These are phyloP conservation scores for Cheumatopsyche charites DNA, from an alignment of 1,140 invertebrate species.

Conservation along the genomic window DNA sequence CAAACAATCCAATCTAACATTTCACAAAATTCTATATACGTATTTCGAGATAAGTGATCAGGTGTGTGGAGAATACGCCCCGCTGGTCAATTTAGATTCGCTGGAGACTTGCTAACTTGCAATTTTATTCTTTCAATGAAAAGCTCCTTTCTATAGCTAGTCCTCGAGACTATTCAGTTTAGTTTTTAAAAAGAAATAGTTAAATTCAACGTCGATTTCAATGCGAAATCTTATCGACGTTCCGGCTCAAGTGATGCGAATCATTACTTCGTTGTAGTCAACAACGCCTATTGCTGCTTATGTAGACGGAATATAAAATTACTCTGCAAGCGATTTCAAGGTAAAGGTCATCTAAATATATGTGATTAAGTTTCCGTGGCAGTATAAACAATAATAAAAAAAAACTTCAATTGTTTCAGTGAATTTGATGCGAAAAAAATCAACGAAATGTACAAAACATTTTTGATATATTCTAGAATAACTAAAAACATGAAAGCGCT, in stretches of 20 bases:
- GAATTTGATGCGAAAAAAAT: too few species aligned
- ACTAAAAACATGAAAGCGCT: too few species aligned
- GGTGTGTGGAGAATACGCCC: constrained; percentile 23
- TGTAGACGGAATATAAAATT: too few species aligned
- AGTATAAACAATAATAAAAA: too few species aligned
- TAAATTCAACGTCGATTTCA: constrained; percentile 9
- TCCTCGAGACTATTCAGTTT: too few species aligned
- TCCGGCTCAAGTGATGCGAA: not conserved
- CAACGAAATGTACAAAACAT: too few species aligned
- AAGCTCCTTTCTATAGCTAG: constrained; percentile 1
- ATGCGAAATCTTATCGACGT: not conserved
- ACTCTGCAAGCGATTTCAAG: not conserved
- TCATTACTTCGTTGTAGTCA: too few species aligned
- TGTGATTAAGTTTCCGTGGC: not conserved
- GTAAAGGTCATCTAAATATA: constrained; percentile 9
- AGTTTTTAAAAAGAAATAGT: not conserved
- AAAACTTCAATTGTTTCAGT: too few species aligned
- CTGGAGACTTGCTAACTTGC: constrained; percentile 32
- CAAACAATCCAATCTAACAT: too few species aligned
- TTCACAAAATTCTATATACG: too few species aligned
- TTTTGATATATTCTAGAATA: too few species aligned
- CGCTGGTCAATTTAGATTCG: constrained; percentile 27
- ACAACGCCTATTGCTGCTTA: too few species aligned
- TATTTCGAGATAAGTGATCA: constrained; percentile 10
- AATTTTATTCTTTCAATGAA: constrained; percentile 29